These are phyloP conservation scores for Drosophila emarginata DNA, from an alignment of 2,888 invertebrate species.

Conservation along the genomic window DNA sequence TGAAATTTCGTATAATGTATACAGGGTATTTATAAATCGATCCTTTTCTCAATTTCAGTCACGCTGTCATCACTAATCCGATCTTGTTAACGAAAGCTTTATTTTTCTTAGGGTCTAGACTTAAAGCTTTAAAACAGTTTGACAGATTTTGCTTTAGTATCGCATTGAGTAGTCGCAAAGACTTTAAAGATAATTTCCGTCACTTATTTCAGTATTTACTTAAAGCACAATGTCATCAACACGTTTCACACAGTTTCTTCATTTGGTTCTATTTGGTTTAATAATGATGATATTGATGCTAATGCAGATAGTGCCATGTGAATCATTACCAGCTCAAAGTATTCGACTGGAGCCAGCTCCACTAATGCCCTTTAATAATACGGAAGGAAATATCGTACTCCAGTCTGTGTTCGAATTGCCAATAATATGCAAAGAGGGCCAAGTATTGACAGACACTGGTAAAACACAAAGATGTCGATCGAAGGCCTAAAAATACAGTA, in stretches of 20 bases:
- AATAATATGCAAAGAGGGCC: conserved; percentile 1
- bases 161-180: background rate
- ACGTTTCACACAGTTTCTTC: background rate
- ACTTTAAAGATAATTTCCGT: background rate
- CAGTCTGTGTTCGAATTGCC: conserved; percentile 14
- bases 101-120: background rate
- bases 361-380: background rate
- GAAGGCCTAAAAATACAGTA: background rate
- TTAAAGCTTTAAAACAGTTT: background rate
- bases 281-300: background rate
- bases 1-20: background rate
- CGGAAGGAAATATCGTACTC: background rate
- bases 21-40: background rate
- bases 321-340: background rate
- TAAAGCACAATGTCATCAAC: background rate
- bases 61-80: background rate
- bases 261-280: background rate
- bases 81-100: conserved; percentile 20
- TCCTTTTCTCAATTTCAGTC: background rate
- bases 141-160: conserved; percentile 22
- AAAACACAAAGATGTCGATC: conserved; percentile 9
- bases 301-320: conserved; percentile 6
- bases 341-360: background rate
- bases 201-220: background rate
- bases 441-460: background rate